Evolutionary conservation across 1,140 invertebrate genomes (phyloP).

Genomic region (Mizuhopecten yessoensis): DNA sequence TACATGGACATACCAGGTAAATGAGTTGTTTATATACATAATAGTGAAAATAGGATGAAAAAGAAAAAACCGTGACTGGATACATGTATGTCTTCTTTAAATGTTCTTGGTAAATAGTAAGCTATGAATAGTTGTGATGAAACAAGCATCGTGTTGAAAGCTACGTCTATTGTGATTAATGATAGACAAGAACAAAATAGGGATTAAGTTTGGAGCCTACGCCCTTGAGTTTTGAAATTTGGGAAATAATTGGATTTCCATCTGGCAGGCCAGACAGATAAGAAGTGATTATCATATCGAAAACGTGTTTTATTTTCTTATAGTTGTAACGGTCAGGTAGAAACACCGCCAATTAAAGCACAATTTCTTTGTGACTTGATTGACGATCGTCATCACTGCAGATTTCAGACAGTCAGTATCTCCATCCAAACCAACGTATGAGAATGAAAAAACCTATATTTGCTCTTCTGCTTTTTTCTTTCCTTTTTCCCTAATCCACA

Average conservation of each 20-base stretch:
- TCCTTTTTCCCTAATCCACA: no score
- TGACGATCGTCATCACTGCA: no score
- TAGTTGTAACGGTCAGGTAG: neutral
- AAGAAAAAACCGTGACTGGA: no score
- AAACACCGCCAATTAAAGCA: neutral
- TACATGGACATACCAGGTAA: no score
- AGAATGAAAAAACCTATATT: no score
- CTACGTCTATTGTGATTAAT: neutral
- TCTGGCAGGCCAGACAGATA: neutral
- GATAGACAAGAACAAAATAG: neutral
- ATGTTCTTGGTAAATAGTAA: neutral
- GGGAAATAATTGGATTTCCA: neutral
- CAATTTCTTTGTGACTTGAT: neutral
- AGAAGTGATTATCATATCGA: neutral
- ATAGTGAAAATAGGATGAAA: no score
- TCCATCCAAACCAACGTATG: no score
- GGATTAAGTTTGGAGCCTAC: neutral
- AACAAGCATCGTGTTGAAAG: neutral
- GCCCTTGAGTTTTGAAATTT: neutral
- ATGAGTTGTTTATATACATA: no score
- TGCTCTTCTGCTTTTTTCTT: no score
- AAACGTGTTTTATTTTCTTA: constrained; percentile 32
- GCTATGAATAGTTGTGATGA: neutral
- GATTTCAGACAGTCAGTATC: no score
- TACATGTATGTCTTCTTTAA: no score